Evolutionary conservation across 2,888 invertebrate species (phyloP).

Genomic region (Esperia sulphurella): DNA sequence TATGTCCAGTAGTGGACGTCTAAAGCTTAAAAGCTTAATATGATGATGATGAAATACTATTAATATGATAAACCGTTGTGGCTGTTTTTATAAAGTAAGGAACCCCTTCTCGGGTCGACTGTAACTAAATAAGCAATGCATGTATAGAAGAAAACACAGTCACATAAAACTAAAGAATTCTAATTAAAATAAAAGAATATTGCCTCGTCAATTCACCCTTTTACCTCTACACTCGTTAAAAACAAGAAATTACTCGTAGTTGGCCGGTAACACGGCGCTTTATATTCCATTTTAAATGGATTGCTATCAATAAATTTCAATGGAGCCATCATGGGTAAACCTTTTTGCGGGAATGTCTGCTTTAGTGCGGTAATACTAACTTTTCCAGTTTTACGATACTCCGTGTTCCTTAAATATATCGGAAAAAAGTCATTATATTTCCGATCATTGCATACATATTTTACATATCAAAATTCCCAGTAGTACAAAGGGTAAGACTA

Average conservation of each 20-base stretch:
- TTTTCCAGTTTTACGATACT: conserved; percentile 1
- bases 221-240: conserved; percentile 19
- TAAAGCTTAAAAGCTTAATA: no score
- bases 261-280: conserved; percentile 29
- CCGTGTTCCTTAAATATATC: background rate
- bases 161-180: background rate
- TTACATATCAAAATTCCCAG: no score
- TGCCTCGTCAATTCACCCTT: background rate
- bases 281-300: conserved; percentile 42
- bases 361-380: conserved; percentile 23
- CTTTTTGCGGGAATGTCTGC: conserved; percentile 24
- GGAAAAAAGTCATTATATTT: background rate
- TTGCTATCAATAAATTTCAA: conserved; percentile 43
- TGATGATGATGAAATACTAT: no score
- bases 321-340: conserved; percentile 29
- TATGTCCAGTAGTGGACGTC: no score
- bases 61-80: no score
- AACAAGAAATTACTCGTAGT: conserved; percentile 35
- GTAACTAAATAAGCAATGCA: no score
- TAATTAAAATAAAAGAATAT: background rate
- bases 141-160: no score
- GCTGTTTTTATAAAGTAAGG: no score
- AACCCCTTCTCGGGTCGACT: no score
- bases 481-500: no score
- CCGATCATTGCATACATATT: no score